Evolutionary conservation across 2,113 vertebrate species (phyloP).

Genomic region (Oreotrochilus melanogaster): DNA sequence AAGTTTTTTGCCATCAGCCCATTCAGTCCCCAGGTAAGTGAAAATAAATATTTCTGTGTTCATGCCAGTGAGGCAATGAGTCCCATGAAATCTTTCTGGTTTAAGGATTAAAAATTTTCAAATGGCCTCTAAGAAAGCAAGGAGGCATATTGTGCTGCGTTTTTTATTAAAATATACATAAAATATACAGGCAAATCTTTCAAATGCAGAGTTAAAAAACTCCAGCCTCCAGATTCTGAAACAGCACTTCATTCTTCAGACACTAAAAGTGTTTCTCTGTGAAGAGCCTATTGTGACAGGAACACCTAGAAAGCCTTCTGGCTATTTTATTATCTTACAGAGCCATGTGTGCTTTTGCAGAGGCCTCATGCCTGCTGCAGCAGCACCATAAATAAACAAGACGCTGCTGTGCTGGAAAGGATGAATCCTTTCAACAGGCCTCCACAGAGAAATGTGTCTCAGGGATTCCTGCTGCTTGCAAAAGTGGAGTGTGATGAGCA

Average conservation of each 20-base stretch:
- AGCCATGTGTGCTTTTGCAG: neutral
- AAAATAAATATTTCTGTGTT: neutral
- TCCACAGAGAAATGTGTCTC: neutral
- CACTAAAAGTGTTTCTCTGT: neutral
- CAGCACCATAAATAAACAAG: slow-evolving; percentile 65
- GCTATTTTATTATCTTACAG: slow-evolving; percentile 56
- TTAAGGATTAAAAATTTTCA: slow-evolving; percentile 38
- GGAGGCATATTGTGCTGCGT: neutral
- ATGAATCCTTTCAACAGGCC: slow-evolving; percentile 42
- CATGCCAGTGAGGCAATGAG: neutral
- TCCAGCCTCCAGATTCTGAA: neutral
- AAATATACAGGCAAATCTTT: slow-evolving; percentile 23
- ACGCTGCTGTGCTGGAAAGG: neutral
- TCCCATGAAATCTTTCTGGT: neutral
- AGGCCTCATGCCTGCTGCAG: neutral
- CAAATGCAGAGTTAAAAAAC: neutral
- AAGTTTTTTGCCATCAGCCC: neutral
- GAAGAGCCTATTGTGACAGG: slow-evolving; percentile 31
- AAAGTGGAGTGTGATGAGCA: slow-evolving; percentile 39
- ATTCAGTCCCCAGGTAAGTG: neutral
- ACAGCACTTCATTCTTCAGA: slow-evolving; percentile 36
- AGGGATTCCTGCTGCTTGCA: neutral
- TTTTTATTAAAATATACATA: neutral
- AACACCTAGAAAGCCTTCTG: slow-evolving; percentile 30
- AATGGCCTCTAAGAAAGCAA: neutral